Evolutionary conservation across 2,797 vertebrate genomes (phyloP).

Genomic region (Hafferia zeledoni): DNA sequence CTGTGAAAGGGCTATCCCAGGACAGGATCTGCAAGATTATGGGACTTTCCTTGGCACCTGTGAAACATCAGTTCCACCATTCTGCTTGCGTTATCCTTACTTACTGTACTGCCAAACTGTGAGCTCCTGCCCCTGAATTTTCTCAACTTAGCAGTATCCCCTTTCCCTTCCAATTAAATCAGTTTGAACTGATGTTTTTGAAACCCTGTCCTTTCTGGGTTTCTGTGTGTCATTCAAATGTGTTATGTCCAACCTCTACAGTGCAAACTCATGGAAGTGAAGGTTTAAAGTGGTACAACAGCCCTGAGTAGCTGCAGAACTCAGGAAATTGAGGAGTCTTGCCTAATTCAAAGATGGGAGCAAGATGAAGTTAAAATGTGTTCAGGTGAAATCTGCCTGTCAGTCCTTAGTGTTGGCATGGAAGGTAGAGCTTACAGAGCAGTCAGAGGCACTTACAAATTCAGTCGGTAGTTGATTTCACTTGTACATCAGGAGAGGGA

Average conservation of each 20-base stretch:
- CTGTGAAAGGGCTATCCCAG: not conserved
- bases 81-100: not conserved
- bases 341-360: not conserved
- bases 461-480: not conserved
- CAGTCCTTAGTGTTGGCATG: not conserved
- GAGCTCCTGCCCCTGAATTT: not conserved
- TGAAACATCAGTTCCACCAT: not conserved
- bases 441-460: not conserved
- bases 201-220: not conserved
- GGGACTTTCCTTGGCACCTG: not conserved
- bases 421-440: not conserved
- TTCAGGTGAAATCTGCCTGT: not conserved
- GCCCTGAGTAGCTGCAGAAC: not conserved
- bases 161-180: not conserved
- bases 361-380: not conserved
- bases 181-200: not conserved
- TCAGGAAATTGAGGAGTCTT: not conserved
- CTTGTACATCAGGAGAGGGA: not conserved
- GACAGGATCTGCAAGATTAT: not conserved
- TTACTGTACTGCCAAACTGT: not conserved
- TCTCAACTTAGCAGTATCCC: not conserved
- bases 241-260: not conserved
- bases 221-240: not conserved
- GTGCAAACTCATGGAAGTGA: not conserved
- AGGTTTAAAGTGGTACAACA: not conserved